Percentiles rank a stretch among this genome's conserved stretches.
Conservation (phyloP, 2,888 invertebrate species). For the Hemistola chrysoprasaria region DNA sequence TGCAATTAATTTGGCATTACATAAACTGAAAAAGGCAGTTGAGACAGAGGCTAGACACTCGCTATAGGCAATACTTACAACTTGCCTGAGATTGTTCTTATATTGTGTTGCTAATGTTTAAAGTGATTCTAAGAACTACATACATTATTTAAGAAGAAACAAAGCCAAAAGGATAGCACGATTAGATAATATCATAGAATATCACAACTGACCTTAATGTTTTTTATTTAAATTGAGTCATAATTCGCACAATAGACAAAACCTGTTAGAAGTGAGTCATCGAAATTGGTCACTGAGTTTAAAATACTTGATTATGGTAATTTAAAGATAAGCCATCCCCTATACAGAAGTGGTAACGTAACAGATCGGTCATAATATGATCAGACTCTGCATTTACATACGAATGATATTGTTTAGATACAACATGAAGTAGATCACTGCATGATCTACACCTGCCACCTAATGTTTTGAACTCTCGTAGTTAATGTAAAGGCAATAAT, state of each 20-base stretch:
- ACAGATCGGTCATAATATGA: no score
- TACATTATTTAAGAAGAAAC: slow-evolving; percentile 12
- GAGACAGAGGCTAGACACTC: slow-evolving; percentile 22
- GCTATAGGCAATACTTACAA: slow-evolving; percentile 19
- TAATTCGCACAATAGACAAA: neutral
- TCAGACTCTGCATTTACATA: no score
- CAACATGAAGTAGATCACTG: no score
- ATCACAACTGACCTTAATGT: neutral
- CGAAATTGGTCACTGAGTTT: no score
- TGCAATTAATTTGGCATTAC: slow-evolving; percentile 45
- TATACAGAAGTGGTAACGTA: no score
- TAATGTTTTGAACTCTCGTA: no score
- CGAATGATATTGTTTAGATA: no score
- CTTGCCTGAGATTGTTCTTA: slow-evolving; percentile 13
- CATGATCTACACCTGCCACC: no score
- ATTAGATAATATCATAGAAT: slow-evolving; percentile 11
- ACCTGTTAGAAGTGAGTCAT: neutral
- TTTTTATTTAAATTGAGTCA: slow-evolving; percentile 6
- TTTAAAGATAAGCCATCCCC: no score
- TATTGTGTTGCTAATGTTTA: slow-evolving; percentile 14
- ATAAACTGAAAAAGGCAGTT: slow-evolving; percentile 35
- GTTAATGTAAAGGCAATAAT: no score
- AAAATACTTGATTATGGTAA: no score
- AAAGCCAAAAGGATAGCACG: slow-evolving; percentile 13
- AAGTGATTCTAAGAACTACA: slow-evolving; percentile 8